A percentile compares a stretch with the other conserved stretches of the same genome.
phyloP scores from a whole-genome alignment of 2,113 vertebrate species.

The Chloebia gouldiae region DNA sequence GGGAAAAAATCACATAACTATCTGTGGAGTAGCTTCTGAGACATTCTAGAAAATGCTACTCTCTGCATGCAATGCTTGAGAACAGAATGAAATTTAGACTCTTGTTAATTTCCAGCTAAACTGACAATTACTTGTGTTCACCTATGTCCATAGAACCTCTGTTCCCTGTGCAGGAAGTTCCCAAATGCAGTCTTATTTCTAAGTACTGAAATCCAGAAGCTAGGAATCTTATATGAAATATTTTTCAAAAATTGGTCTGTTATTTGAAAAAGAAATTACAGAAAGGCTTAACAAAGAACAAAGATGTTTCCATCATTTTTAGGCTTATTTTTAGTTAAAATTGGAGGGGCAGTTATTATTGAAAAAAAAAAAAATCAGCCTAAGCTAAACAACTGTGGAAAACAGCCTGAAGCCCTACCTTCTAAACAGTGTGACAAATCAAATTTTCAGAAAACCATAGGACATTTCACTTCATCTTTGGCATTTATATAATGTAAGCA shows the following conservation, averaged over 20 bases:
- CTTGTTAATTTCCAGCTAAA: not conserved
- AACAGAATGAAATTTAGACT: not conserved
- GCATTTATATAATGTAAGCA: not conserved
- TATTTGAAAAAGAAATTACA: not conserved
- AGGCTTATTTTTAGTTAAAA: not conserved
- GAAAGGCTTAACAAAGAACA: not conserved
- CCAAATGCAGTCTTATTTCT: not conserved
- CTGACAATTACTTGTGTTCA: not conserved
- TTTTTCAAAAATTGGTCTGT: not conserved
- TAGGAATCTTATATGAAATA: not conserved
- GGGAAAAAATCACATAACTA: not conserved
- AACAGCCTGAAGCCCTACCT: not conserved
- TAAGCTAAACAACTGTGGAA: not conserved
- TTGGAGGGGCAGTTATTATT: fast-evolving
- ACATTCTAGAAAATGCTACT: not conserved
- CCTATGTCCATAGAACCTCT: not conserved
- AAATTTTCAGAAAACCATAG: not conserved
- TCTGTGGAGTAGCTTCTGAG: not conserved
- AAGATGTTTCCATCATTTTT: not conserved
- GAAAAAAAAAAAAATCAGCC: not conserved
- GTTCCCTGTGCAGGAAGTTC: not conserved
- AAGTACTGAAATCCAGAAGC: not conserved
- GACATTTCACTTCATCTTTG: not conserved
- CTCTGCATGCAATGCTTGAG: not conserved
- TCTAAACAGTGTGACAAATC: not conserved